These are phyloP conservation scores for Polyommatus icarus DNA, from an alignment of 2,888 invertebrate genomes.

Conservation along the genomic window DNA sequence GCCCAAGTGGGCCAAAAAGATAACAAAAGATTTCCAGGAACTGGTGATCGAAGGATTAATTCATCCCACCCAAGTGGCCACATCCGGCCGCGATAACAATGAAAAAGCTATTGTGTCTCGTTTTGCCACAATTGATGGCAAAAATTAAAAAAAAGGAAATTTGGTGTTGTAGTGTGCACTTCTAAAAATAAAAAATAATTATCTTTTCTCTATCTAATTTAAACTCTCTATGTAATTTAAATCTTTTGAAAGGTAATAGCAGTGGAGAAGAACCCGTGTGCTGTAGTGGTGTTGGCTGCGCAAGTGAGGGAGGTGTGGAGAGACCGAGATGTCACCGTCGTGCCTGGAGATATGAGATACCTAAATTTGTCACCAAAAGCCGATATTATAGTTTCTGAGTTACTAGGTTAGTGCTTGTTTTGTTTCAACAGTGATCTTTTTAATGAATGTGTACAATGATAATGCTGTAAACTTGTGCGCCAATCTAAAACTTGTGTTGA, in stretches of 20 bases:
- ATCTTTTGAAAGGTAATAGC: conserved; percentile 84
- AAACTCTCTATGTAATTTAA: background rate
- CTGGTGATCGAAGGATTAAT: too few species aligned
- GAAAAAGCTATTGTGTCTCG: too few species aligned
- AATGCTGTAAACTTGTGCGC: background rate
- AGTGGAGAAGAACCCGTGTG: conserved; percentile 99
- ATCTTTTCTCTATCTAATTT: too few species aligned
- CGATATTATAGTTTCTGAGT: conserved; percentile 97
- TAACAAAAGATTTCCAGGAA: too few species aligned
- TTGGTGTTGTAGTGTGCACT: too few species aligned
- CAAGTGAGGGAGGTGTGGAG: conserved; percentile 89
- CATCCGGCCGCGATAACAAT: too few species aligned
- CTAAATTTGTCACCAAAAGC: conserved; percentile 91
- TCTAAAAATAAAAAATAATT: too few species aligned
- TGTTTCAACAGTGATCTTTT: background rate
- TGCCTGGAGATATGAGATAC: conserved; percentile 93
- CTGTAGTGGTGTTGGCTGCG: conserved; percentile 90
- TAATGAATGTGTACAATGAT: background rate
- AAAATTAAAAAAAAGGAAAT: too few species aligned
- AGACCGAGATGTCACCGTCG: conserved; percentile 85
- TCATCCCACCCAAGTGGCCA: too few species aligned
- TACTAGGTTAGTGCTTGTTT: conserved; percentile 83
- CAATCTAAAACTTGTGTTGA: background rate
- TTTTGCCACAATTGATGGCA: too few species aligned
- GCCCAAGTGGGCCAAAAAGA: too few species aligned